Base-by-base conservation (phyloP, 2,888 invertebrate species). In the Phalangium opilio region DNA sequence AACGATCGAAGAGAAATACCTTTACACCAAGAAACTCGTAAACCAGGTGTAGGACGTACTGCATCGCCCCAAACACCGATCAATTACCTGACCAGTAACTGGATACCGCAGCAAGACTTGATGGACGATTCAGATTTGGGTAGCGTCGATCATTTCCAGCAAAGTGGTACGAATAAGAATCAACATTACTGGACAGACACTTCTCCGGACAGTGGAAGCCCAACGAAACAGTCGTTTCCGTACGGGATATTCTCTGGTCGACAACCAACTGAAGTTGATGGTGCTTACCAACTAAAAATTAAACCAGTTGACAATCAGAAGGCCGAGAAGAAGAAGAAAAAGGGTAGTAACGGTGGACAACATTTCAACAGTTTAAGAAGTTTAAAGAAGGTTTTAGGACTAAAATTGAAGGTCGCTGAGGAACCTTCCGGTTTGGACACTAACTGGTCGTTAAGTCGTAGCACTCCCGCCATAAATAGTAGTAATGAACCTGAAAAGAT, bases 401-500 rank as follows among this genome's bases (percentile, higher is more conserved):
- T 50, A 14, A 38, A 46, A 32, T 11, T 41, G 35, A 50, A 50
- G 33, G 27, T 14, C 3, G 41, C 41, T 11, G 49, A 47, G 3
- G 56, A 54, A 14, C 49, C 61, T 12, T 60, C 41, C 18, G 44
- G 48, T 3, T 47, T 70, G 34, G 76, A 76, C 59, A 75, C 73
- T 44, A 84, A 86, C 63, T 86, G 86, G 86, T 76, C 84, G 58
- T 65, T 86, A 32, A 82, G 83, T 48, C 76, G 81, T 58, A 83
- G 83, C 12, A 80, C 81, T 1, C 83, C 83, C 2, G 83, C 79
- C 63, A 64, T 83, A 58, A 79, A 79, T 57, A 78, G 77, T 58
- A 75, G 73, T 2, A 55, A 57, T 36, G 55, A 55, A 32, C 51
- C 51, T n/a, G 58, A 55, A 32, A 44, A 47, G 19, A 4, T 8